Base-by-base conservation (phyloP, 2,797 vertebrate species). In the Graptemys geographica region DNA sequence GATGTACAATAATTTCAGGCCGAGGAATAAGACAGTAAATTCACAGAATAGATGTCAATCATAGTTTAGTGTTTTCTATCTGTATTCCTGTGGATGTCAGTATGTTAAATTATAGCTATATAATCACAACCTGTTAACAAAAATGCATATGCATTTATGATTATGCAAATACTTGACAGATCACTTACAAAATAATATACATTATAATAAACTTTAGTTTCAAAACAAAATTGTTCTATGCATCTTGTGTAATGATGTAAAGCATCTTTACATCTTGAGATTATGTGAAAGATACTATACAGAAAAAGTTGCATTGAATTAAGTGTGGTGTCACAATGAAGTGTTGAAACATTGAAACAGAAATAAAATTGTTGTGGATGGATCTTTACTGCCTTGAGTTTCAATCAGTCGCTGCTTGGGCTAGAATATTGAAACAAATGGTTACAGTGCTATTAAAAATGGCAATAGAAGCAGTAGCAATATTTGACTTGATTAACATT, bases 41-140 rank as follows among this genome's bases (percentile, higher is more conserved):
- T 85, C 97, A 91, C 44, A 97, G 80, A 83, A 95, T 65, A 52
- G 37, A 78, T 96, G 91, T 80, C 87, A 96, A 88, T 80, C 80
- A 91, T 78, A 69, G 79, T 28, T 95, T 81, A 85, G 56, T 86
- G 2, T 31, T 72, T 69, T 55, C 11, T 80, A 8, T 41, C 69
- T 33, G 84, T 47, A 27, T 57, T 88, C 13, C 76, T 86, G 59
- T 1, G 82, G 18, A 53, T 13, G 69, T 85, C 55, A 86, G 55
- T 62, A 59, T n/a, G 88, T 81, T 94, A 87, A 85, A 93, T 92
- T 8, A 33, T 87, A 91, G 31, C 18, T 89, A 37, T 51, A 56
- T 13, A 89, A 79, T 81, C 83, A 93, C 33, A 89, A 84, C 18
- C 9, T 89, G 25, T 0, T 91, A 91, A 69, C 47, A 74, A 55